A percentile compares a stretch with the other conserved stretches of the same genome.
Conservation (phyloP, 2,797 vertebrate genomes). For the Acridotheres tristis region DNA sequence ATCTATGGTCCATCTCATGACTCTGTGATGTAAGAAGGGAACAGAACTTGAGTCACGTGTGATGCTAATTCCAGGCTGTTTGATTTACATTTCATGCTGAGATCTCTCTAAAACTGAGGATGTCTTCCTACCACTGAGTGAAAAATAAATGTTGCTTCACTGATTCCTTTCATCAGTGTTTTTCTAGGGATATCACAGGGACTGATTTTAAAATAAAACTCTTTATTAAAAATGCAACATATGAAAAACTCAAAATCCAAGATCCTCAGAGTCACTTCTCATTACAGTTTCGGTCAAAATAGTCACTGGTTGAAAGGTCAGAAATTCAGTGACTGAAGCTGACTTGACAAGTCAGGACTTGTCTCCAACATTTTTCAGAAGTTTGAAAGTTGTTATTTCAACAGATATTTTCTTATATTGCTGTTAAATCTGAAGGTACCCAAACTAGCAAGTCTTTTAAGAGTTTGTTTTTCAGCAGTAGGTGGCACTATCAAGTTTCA, state of each 20-base stretch:
- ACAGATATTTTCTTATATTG: neutral
- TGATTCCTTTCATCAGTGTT: neutral
- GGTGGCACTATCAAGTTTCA: conserved; percentile 59
- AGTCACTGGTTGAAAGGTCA: neutral
- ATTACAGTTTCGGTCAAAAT: neutral
- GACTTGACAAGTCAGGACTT: neutral
- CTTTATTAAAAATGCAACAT: neutral
- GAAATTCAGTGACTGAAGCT: neutral
- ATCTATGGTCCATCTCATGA: neutral
- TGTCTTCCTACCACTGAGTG: neutral
- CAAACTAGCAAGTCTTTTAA: neutral
- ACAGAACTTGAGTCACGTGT: neutral
- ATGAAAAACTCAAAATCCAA: neutral
- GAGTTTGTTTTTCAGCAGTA: conserved; percentile 41
- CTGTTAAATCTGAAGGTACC: neutral
- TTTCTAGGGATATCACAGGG: neutral
- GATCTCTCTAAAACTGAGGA: neutral
- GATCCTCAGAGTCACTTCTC: neutral
- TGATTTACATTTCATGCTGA: neutral
- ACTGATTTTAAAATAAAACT: neutral
- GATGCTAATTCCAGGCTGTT: neutral
- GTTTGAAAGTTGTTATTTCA: neutral
- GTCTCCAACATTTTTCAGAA: neutral
- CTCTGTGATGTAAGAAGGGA: neutral
- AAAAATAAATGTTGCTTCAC: neutral